phyloP scores from a whole-genome alignment of 1,140 invertebrate genomes.

The Rhopalosiphum maidis region DNA sequence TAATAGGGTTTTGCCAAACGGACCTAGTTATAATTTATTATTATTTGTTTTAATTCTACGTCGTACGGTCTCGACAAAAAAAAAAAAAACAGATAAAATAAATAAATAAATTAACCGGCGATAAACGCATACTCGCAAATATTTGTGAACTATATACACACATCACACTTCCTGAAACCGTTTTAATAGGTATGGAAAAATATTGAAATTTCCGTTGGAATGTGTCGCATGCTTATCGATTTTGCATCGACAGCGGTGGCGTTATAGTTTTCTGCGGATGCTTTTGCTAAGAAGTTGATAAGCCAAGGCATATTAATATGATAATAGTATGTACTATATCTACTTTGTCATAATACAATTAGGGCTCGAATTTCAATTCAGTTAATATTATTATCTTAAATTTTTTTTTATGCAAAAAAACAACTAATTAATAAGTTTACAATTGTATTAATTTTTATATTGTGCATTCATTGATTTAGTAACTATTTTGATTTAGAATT shows the following conservation, averaged over 20 bases:
- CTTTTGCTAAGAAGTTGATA: not conserved
- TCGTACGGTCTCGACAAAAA: not conserved
- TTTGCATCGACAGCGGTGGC: not conserved
- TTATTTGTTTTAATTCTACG: not conserved
- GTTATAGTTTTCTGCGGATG: not conserved
- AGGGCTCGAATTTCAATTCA: no score
- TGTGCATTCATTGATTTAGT: no score
- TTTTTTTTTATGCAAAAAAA: no score
- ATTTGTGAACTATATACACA: not conserved
- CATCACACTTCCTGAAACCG: not conserved
- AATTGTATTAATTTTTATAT: no score
- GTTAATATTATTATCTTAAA: no score
- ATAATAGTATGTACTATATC: not conserved
- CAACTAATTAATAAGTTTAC: no score
- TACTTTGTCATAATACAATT: no score
- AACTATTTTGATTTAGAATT: no score
- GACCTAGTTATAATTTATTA: constrained; percentile 2
- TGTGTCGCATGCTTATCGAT: not conserved
- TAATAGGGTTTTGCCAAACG: not conserved
- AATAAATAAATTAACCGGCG: not conserved
- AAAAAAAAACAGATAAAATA: not conserved
- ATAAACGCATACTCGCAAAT: not conserved
- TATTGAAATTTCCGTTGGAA: not conserved
- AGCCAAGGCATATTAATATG: not conserved
- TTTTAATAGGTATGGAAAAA: not conserved